Evolutionary conservation across 2,113 vertebrate genomes (phyloP).

Genomic region (Oncorhynchus clarkii): DNA sequence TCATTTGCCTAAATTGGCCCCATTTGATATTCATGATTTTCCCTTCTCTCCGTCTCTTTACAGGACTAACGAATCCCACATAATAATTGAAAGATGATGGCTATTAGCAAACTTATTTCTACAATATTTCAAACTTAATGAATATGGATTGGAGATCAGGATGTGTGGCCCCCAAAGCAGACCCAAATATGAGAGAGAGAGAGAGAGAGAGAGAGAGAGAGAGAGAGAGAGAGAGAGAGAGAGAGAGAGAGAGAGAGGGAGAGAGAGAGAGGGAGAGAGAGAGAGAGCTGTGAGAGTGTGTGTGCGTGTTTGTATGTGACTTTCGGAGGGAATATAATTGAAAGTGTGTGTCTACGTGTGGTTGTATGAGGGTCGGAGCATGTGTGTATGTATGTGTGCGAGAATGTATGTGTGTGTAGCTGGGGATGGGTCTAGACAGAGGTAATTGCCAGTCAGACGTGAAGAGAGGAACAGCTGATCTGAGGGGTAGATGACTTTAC

Average conservation of each 20-base stretch:
- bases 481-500: constrained; percentile 28
- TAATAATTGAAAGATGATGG: constrained; percentile 75
- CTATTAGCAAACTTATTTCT: constrained; percentile 70
- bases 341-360: background rate
- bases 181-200: background rate
- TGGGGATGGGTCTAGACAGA: constrained; percentile 24
- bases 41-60: constrained; percentile 64
- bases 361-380: background rate
- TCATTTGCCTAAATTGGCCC: constrained; percentile 70
- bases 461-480: constrained; percentile 35
- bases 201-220: too few relatives aligned
- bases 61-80: constrained; percentile 65
- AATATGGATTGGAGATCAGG: constrained; percentile 66
- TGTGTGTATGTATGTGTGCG: background rate
- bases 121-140: constrained; percentile 71
- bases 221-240: background rate
- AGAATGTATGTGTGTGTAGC: constrained; percentile 19
- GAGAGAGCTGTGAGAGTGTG: background rate
- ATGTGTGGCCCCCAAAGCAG: constrained; percentile 31
- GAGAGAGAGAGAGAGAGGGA: too few relatives aligned
- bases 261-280: too few relatives aligned
- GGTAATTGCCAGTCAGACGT: constrained; percentile 49
- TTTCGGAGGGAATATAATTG: background rate
- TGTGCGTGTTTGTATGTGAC: constrained; percentile 1
- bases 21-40: constrained; percentile 75